A percentile compares a stretch with the other conserved stretches of the same genome.
Conservation (phyloP, 2,888 invertebrate species). For the Eubasilissa splendida region DNA sequence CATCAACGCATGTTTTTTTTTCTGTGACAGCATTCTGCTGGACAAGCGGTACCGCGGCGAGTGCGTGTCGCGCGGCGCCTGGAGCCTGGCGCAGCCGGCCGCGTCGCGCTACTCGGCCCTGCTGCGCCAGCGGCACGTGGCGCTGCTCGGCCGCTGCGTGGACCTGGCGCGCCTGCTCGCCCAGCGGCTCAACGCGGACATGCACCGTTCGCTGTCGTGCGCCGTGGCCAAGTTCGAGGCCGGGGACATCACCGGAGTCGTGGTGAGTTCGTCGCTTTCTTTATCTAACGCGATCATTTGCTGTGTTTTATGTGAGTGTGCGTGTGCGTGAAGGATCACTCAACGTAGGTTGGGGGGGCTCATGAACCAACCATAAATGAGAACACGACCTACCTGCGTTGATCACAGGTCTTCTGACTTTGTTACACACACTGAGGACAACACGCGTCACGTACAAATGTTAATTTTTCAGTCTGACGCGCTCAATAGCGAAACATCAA, state of each 20-base stretch:
- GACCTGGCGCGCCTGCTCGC: constrained; percentile 91
- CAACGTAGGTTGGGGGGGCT: too few species aligned
- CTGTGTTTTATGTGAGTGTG: too few species aligned
- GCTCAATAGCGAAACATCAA: too few species aligned
- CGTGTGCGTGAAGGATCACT: too few species aligned
- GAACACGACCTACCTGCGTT: too few species aligned
- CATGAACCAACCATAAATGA: too few species aligned
- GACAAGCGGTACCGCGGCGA: constrained; percentile 98
- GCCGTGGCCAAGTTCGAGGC: constrained; percentile 98
- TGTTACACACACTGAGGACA: too few species aligned
- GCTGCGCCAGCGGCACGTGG: constrained; percentile 95
- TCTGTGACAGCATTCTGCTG: constrained; percentile 83
- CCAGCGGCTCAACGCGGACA: constrained; percentile 95
- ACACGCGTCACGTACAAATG: too few species aligned
- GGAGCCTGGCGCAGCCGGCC: constrained; percentile 86
- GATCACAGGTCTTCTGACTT: too few species aligned
- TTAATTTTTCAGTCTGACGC: too few species aligned
- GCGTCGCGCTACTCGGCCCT: constrained; percentile 96
- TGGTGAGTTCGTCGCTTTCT: constrained; percentile 75
- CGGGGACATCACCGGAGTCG: constrained; percentile 95
- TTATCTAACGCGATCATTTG: too few species aligned
- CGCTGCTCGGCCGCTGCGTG: constrained; percentile 94
- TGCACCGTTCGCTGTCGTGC: constrained; percentile 93
- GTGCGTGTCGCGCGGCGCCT: constrained; percentile 91
- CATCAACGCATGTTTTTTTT: constrained; percentile 53